Conservation (phyloP, 37 sponge, comb jelly and placozoan species). For the Beroe ovata region DNA sequence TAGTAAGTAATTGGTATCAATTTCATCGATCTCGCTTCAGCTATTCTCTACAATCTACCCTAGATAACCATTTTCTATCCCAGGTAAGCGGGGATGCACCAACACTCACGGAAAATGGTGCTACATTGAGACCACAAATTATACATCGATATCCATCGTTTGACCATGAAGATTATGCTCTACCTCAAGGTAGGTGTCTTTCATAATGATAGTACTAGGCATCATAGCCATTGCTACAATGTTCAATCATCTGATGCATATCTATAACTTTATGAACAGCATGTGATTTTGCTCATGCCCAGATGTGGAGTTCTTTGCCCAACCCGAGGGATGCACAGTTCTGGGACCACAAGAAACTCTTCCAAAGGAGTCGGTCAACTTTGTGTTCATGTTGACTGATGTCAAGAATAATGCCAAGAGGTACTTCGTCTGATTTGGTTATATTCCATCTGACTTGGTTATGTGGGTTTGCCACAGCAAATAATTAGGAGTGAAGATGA, state of each 20-base stretch:
- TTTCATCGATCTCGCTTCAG: no score
- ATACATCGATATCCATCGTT: background rate
- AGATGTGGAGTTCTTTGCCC: slow-evolving; percentile 67
- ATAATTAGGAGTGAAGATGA: no score
- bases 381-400: slow-evolving; percentile 65
- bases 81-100: slow-evolving; percentile 64
- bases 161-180: slow-evolving; percentile 46
- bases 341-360: slow-evolving; percentile 31
- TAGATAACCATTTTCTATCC: background rate
- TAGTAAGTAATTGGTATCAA: slow-evolving; percentile 25
- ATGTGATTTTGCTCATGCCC: no score
- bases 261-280: no score
- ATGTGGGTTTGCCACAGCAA: no score
- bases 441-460: no score
- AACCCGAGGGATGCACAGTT: slow-evolving; percentile 58
- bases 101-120: background rate
- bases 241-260: no score
- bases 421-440: no score
- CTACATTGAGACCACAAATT: slow-evolving; percentile 38
- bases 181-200: slow-evolving; percentile 33
- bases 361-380: slow-evolving; percentile 49
- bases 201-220: no score
- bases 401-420: slow-evolving; percentile 59
- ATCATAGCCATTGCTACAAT: no score
- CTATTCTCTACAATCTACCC: no score